A percentile compares a stretch with the other conserved stretches of the same genome.
Evolutionary conservation across 2,113 vertebrate genomes (phyloP).

Genomic region (Pongo pygmaeus): DNA sequence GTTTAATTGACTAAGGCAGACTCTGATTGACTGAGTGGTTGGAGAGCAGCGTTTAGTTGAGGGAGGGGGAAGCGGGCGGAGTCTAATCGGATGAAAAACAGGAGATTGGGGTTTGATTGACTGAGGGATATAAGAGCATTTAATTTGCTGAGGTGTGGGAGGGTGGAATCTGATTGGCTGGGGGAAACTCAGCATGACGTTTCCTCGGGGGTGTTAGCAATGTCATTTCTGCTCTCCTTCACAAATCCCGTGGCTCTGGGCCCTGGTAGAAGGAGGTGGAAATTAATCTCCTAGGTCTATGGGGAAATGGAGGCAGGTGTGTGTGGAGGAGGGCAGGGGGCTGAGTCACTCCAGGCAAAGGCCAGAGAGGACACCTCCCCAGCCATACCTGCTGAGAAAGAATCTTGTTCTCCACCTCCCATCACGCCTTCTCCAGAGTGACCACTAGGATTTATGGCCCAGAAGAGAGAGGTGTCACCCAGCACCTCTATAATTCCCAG

Average conservation of each 20-base stretch:
- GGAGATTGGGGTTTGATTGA: neutral
- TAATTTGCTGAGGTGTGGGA: neutral
- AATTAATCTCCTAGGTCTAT: neutral
- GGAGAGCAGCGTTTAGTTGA: neutral
- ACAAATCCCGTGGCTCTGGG: neutral
- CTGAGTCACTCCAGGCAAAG: neutral
- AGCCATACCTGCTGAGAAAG: neutral
- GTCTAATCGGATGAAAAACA: neutral
- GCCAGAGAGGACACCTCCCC: neutral
- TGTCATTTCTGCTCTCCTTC: neutral
- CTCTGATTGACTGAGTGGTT: neutral
- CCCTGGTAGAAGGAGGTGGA: neutral
- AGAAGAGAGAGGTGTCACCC: neutral
- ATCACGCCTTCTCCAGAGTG: neutral
- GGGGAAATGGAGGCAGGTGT: conserved; percentile 19
- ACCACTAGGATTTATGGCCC: neutral
- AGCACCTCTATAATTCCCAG: too few species aligned
- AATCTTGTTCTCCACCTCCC: neutral
- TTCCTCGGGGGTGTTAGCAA: too few species aligned
- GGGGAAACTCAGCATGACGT: neutral
- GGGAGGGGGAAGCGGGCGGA: neutral
- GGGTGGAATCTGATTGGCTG: neutral
- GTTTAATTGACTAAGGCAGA: neutral
- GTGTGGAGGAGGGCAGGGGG: neutral
- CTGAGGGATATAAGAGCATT: neutral